Percentiles rank a stretch among this genome's conserved stretches.
phyloP scores from a whole-genome alignment of 2,113 vertebrate genomes.

The Electrona antarctica region DNA sequence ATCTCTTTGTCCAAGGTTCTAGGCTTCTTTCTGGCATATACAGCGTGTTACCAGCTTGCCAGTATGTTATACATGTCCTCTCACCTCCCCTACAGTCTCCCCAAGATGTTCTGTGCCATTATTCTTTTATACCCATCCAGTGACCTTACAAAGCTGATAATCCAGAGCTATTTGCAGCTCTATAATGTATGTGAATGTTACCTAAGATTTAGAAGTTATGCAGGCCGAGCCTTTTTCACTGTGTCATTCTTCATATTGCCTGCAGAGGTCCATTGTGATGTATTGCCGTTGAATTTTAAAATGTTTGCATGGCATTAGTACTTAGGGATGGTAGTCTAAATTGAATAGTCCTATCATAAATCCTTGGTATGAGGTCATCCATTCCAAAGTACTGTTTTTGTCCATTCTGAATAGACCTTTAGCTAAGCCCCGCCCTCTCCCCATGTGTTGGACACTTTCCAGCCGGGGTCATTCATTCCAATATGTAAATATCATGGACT shows the following conservation, averaged over 20 bases:
- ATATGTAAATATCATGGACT: too few species aligned
- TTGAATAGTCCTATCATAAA: too few species aligned
- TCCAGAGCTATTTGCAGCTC: constrained; percentile 39
- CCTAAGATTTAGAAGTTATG: constrained; percentile 36
- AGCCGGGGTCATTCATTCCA: too few species aligned
- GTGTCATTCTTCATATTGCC: constrained; percentile 23
- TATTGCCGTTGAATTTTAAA: too few species aligned
- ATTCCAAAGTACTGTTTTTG: too few species aligned
- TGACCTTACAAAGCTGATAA: constrained; percentile 14
- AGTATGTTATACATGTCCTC: constrained; percentile 26
- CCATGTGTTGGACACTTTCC: too few species aligned
- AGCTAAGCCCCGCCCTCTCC: too few species aligned
- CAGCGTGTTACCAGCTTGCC: constrained; percentile 7
- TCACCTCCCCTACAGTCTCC: constrained; percentile 7
- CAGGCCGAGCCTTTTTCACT: constrained; percentile 52
- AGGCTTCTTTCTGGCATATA: background rate
- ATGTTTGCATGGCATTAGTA: too few species aligned
- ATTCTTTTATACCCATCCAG: constrained; percentile 17
- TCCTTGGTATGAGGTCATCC: too few species aligned
- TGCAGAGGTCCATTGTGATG: too few species aligned
- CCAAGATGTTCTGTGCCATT: constrained; percentile 41
- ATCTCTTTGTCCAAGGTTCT: constrained; percentile 9
- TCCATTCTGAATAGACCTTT: too few species aligned
- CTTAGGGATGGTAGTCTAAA: too few species aligned
- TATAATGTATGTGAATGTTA: constrained; percentile 65